Conservation (phyloP, 2,797 vertebrate genomes). For the Okamejei kenojei region DNA sequence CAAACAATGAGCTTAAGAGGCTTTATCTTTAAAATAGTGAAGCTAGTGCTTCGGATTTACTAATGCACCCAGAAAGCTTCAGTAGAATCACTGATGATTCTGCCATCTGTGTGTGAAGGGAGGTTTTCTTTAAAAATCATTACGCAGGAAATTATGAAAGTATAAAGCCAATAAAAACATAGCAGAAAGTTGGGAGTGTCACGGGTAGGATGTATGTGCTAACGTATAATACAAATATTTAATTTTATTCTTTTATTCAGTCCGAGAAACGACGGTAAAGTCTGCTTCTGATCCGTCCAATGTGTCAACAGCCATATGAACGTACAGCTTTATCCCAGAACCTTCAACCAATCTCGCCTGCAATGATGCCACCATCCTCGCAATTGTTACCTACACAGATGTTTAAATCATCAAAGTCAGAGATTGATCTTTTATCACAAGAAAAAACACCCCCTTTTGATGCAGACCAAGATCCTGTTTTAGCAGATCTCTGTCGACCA, state of each 20-base stretch:
- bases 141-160: not conserved
- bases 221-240: not conserved
- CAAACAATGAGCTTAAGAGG: not conserved
- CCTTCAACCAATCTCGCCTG: conserved; percentile 41
- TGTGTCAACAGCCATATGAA: conserved; percentile 54
- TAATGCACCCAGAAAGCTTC: not conserved
- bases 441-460: conserved; percentile 69
- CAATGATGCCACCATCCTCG: conserved; percentile 53
- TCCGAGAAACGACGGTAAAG: conserved; percentile 61
- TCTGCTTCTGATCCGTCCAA: conserved; percentile 57
- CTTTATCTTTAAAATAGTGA: not conserved
- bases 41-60: not conserved
- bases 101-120: not conserved
- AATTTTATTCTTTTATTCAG: conserved; percentile 50
- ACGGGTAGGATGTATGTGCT: not conserved
- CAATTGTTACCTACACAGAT: conserved; percentile 50
- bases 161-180: not conserved
- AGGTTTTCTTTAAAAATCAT: not conserved
- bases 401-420: conserved; percentile 49
- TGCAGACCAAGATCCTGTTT: conserved; percentile 72
- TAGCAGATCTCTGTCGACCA: conserved; percentile 92
- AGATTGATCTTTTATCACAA: conserved; percentile 57
- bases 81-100: not conserved
- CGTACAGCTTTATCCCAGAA: conserved; percentile 41
- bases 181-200: not conserved